Evolutionary conservation across 1,140 invertebrate genomes (phyloP).

Genomic region (Coptotermes formosanus): DNA sequence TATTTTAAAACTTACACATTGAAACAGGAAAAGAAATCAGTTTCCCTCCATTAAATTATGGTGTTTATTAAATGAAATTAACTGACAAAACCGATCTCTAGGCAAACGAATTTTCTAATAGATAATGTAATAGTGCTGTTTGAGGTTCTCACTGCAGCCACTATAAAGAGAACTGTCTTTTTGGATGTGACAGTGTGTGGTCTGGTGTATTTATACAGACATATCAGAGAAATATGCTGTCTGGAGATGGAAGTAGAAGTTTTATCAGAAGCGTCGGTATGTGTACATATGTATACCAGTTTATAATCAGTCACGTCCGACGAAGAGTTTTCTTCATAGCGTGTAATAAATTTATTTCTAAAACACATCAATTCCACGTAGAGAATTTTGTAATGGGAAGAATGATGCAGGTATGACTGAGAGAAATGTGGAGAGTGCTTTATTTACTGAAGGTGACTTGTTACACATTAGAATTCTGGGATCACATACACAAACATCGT

Average conservation of each 20-base stretch:
- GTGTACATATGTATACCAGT: too few relatives aligned
- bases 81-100: constrained; percentile 6
- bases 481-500: too few relatives aligned
- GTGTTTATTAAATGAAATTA: not conserved
- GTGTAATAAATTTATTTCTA: not conserved
- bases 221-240: too few relatives aligned
- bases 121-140: not conserved
- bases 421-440: not conserved
- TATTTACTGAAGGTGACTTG: not conserved
- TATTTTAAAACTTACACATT: not conserved
- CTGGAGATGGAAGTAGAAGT: too few relatives aligned
- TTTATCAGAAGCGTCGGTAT: too few relatives aligned
- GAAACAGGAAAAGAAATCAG: not conserved
- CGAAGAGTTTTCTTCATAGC: too few relatives aligned
- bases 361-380: not conserved
- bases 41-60: not conserved
- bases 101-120: constrained; percentile 1
- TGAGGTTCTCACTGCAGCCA: too few relatives aligned
- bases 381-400: not conserved
- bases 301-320: too few relatives aligned
- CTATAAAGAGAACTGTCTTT: too few relatives aligned
- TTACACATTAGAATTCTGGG: not conserved
- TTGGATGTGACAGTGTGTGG: too few relatives aligned
- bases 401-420: not conserved
- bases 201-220: too few relatives aligned